Evolutionary conservation across 2,113 vertebrate genomes (phyloP), one percentile per base, ranked within the genome.

Genomic region (Chaetorhynchus papuensis): DNA sequence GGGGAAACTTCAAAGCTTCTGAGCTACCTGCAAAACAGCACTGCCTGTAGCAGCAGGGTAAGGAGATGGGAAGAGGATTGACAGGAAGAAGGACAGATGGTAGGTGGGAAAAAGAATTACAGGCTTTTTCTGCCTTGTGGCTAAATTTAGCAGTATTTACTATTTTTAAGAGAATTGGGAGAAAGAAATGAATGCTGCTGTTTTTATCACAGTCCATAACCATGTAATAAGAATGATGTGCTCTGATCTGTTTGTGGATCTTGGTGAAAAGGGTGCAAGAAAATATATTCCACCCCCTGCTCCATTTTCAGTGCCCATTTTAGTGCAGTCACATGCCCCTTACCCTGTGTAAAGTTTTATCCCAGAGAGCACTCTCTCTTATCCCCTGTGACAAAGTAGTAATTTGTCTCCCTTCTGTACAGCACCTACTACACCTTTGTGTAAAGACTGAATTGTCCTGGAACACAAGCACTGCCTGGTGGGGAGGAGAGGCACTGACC

Each of bases 1-100:
- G 19, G n/a, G 11, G 56, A 92, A 92, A 93, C 96, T 96, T 97
- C 96, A 96, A 97, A 97, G 96, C 79, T 92, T 89, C 28, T 0
- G 0, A 93, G 31, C 49, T 84, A 94, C 90, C 88, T 93, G 92
- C 49, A 87, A 93, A 96, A 92, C 44, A 56, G 30, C 69, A 59
- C 66, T 77, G 63, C 93, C 83, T 90, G 45, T 92, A 93, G 60
- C 90, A 78, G 47, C 44, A 61, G n/a, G 22, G 41, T 71, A 49
- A 94, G 57, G 47, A 80, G 89, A 90, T 66, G 13, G 35, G 47
- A 56, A 92, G 26, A 90, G 18, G 31, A 95, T 57, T 97, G 83
- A 84, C 76, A 84, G 50, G n/a, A 87, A 50, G 44, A 87, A 64
- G 31, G 88, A 90, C 47, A 89, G 85, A 74, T 52, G 41, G 13